phyloP scores from a whole-genome alignment of 2,888 invertebrate genomes.

The Leuctra nigra region DNA sequence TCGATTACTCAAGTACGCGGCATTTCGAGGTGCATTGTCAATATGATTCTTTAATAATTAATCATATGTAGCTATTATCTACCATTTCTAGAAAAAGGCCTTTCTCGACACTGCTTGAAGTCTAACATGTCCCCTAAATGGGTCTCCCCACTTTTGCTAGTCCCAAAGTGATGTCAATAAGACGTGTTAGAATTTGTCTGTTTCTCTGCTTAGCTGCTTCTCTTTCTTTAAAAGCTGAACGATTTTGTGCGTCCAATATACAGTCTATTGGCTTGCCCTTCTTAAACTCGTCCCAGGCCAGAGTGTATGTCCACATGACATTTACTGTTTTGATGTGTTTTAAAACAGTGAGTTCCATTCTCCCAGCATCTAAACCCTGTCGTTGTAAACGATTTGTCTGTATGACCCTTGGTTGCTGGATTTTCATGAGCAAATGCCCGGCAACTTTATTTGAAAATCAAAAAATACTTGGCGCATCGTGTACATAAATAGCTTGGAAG shows the following conservation, averaged over 20 bases:
- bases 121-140: background rate
- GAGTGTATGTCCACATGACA: background rate
- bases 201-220: background rate
- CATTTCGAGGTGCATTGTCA: background rate
- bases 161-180: background rate
- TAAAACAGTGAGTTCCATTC: background rate
- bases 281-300: background rate
- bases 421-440: background rate
- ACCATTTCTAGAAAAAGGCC: conserved; percentile 2
- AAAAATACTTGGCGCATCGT: no score
- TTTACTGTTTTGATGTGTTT: background rate
- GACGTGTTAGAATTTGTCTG: background rate
- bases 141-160: background rate
- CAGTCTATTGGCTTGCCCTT: background rate
- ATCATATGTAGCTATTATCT: background rate
- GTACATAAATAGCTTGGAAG: no score
- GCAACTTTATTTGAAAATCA: no score
- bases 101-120: background rate
- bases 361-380: background rate
- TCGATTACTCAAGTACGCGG: background rate
- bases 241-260: background rate
- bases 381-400: background rate
- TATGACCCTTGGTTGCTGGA: background rate
- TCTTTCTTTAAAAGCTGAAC: background rate
- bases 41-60: background rate